Percentiles rank a stretch among this genome's conserved stretches.
These are phyloP conservation scores for Gryon sp. DNA, from an alignment of 1,140 invertebrate genomes.

Conservation along the genomic window DNA sequence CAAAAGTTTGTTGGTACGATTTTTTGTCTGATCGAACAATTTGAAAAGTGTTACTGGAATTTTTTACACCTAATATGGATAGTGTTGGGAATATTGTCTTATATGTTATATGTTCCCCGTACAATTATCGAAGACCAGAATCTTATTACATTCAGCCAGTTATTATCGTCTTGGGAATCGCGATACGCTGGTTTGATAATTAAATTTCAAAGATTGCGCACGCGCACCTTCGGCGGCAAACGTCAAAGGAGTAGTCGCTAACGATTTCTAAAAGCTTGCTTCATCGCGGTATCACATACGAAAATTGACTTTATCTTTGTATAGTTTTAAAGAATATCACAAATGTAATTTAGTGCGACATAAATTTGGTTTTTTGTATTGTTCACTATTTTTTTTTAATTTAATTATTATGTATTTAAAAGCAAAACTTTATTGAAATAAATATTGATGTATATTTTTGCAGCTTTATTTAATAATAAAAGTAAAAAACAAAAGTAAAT, in stretches of 20 bases:
- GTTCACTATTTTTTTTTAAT: too few relatives aligned
- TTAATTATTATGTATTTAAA: too few relatives aligned
- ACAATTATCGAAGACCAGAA: slow-evolving; percentile 46
- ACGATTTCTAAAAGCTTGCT: slow-evolving; percentile 55
- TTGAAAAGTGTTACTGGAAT: slow-evolving; percentile 20
- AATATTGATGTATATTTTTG: too few relatives aligned
- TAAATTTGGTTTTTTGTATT: too few relatives aligned
- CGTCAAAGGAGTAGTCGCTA: slow-evolving; percentile 53
- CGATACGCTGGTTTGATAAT: slow-evolving; percentile 66
- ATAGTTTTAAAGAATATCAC: slow-evolving; percentile 25
- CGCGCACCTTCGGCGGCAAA: slow-evolving; percentile 46
- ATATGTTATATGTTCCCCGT: slow-evolving; percentile 14
- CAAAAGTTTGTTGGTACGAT: too few relatives aligned
- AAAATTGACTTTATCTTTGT: slow-evolving; percentile 27
- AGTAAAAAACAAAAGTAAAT: too few relatives aligned
- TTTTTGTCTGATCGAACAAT: not conserved
- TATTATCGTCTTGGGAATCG: slow-evolving; percentile 66
- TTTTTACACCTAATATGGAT: not conserved
- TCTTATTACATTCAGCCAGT: slow-evolving; percentile 59
- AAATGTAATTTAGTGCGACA: too few relatives aligned
- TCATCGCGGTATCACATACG: slow-evolving; percentile 25
- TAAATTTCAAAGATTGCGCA: slow-evolving; percentile 68
- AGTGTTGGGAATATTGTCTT: slow-evolving; percentile 37
- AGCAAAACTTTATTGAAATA: too few relatives aligned
- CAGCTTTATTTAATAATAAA: too few relatives aligned